Base-by-base conservation (phyloP, 2,113 vertebrate genomes). In the Callionymus lyra region DNA sequence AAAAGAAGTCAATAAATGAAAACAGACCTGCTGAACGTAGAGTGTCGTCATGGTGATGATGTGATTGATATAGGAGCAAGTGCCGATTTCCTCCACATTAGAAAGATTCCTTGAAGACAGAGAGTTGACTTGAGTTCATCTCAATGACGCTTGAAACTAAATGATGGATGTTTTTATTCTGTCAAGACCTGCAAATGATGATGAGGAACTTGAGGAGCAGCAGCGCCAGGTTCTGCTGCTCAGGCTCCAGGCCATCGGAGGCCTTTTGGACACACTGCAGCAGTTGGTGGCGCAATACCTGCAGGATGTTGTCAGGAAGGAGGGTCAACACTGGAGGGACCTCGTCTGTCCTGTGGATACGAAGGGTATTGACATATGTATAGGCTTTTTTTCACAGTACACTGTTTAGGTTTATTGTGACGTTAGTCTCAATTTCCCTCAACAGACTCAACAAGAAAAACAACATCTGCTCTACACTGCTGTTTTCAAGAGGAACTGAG, bases 41-140 rank as follows among this genome's bases (percentile, higher is more conserved):
- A 98, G 84, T 0, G 95, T 99, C 37, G 95, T 95, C 91, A 99
- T 94, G 63, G 86, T 98, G 80, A 99, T 96, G 57, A 98, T 85
- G 67, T 97, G 90, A 79, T 98, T 98, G 81, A 98, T 91, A 55
- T 97, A 98, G 1, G 94, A 99, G 63, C 95, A 99, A 50, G 90
- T 90, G 16, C 94, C 93, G 58, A 99, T 94, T 84, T 99, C 95
- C 61, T 97, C 95, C 63, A 97, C 95, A 14, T 98, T 99, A 66
- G 92, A 90, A 53, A 96, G 76, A 81, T 99, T 99, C 80, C 95
- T 98, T 60, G 42, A 1, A 21, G 40, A 52, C 50, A 4, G 8
- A 47, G n/a, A 63, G 4, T 5, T 10, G 52, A n/a, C 4, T 14
- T 38, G n/a, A 27, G 21, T 27, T 27, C 21, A 27, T 8, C 4